Evolutionary conservation across 2,888 invertebrate genomes (phyloP).

Genomic region (Lithophane semibrunnea): DNA sequence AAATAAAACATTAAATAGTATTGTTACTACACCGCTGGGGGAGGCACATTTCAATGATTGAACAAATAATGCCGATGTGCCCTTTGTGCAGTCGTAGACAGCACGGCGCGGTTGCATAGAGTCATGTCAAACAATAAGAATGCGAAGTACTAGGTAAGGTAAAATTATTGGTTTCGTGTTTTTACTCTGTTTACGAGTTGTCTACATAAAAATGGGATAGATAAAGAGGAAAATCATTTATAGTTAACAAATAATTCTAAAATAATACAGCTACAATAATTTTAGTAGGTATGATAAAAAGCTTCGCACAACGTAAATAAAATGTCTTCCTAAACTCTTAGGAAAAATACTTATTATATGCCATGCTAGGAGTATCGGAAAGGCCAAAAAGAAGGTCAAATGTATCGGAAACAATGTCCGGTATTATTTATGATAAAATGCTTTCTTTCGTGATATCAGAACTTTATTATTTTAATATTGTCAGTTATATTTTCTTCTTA

Average conservation of each 20-base stretch:
- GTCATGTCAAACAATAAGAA: not conserved
- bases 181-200: no score
- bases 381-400: not conserved
- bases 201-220: not conserved
- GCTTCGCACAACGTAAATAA: not conserved
- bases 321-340: not conserved
- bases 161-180: not conserved
- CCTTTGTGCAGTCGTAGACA: slow-evolving; percentile 1
- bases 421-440: not conserved
- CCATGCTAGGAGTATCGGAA: no score
- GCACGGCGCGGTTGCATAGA: not conserved
- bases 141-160: not conserved
- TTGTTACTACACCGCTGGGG: slow-evolving; percentile 61
- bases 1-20: slow-evolving; percentile 83
- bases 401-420: not conserved
- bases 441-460: not conserved
- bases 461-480: not conserved
- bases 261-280: not conserved
- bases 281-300: not conserved
- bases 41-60: slow-evolving; percentile 77
- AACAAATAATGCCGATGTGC: slow-evolving; percentile 48
- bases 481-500: not conserved
- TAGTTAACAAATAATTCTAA: not conserved
- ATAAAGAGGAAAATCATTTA: no score
- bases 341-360: not conserved